A percentile compares a stretch with the other conserved stretches of the same genome.
phyloP scores from a whole-genome alignment of 2,113 vertebrate species.

The Psilopsiagon aurifrons region DNA sequence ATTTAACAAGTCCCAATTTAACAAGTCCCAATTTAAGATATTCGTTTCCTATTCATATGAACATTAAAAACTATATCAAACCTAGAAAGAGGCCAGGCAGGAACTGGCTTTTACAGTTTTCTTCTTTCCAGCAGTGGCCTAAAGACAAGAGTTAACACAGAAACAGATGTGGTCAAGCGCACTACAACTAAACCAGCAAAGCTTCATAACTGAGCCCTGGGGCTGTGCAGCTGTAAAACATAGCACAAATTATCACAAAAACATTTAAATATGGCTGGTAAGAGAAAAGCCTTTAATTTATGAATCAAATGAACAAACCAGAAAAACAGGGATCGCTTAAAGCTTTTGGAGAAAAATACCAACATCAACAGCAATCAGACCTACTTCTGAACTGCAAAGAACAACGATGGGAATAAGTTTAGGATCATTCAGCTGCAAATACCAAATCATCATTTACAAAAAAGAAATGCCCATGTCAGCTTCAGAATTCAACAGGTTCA shows the following conservation, averaged over 20 bases:
- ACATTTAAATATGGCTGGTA: neutral
- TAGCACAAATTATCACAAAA: neutral
- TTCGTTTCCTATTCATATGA: neutral
- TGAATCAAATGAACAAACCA: neutral
- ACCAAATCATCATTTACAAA: neutral
- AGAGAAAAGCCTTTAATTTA: neutral
- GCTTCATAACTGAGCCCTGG: neutral
- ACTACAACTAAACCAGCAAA: neutral
- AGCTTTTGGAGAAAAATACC: neutral
- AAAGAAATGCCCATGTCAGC: neutral
- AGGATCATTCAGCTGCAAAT: neutral
- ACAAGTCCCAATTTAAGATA: neutral
- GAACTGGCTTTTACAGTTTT: neutral
- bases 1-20: neutral
- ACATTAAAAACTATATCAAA: neutral
- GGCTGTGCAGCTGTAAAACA: neutral
- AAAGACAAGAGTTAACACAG: neutral
- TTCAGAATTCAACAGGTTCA: conserved; percentile 29
- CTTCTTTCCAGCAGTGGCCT: neutral
- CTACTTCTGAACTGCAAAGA: neutral
- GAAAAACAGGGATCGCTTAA: neutral
- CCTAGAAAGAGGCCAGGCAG: neutral
- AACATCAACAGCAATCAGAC: neutral
- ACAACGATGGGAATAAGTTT: neutral
- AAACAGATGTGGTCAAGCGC: conserved; percentile 3